Percentiles rank a stretch among this genome's conserved stretches.
Evolutionary conservation across 2,888 invertebrate species (phyloP).

Genomic region (Ochropleura plecta): DNA sequence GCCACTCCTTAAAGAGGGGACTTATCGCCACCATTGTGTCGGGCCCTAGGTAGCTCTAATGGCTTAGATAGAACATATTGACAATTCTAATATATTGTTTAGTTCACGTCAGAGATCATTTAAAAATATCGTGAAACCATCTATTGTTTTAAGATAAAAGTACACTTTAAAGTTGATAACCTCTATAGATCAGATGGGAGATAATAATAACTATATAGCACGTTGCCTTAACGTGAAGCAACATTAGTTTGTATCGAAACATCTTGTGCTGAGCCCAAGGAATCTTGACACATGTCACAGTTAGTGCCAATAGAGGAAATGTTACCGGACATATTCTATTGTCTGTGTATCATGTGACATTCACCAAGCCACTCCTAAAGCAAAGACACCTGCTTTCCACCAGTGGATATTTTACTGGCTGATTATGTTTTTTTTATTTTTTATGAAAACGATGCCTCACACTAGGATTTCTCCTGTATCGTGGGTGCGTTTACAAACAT

Average conservation of each 20-base stretch:
- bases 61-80: background rate
- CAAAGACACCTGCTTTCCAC: no score
- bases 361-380: no score
- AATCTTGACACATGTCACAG: background rate
- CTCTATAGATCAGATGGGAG: conserved; percentile 4
- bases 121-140: background rate
- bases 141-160: conserved; percentile 11
- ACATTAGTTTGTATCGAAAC: background rate
- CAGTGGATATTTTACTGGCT: no score
- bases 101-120: background rate
- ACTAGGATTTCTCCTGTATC: no score
- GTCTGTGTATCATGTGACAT: no score
- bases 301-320: background rate
- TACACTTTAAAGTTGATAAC: conserved; percentile 5
- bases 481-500: no score
- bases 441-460: no score
- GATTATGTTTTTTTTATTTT: no score
- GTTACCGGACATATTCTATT: background rate
- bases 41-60: background rate
- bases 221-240: background rate
- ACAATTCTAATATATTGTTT: background rate
- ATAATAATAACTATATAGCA: background rate
- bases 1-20: no score
- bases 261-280: background rate
- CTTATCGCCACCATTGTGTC: no score